Percentiles rank a stretch among this genome's conserved stretches.
Evolutionary conservation across 23 tunicate genomes (phyloP).

Genomic region (Corella eumyota): DNA sequence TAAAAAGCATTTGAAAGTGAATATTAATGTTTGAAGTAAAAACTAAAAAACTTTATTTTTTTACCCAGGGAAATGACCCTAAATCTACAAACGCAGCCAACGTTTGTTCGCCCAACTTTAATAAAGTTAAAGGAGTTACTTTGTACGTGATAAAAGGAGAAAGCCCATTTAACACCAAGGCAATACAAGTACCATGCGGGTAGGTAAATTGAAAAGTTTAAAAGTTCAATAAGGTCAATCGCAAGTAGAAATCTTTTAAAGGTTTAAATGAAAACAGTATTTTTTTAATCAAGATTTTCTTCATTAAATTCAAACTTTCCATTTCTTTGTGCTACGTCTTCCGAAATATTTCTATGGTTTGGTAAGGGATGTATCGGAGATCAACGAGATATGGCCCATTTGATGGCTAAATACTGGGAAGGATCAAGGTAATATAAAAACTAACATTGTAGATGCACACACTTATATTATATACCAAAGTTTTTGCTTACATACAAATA

Average conservation of each 20-base stretch:
- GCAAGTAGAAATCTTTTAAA: too few species aligned
- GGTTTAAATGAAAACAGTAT: too few species aligned
- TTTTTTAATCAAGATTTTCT: neutral
- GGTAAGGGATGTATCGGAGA: constrained; percentile 83
- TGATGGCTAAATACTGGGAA: constrained; percentile 24
- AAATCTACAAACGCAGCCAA: constrained; percentile 6
- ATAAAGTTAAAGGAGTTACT: constrained; percentile 28
- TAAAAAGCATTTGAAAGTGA: too few species aligned
- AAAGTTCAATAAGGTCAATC: too few species aligned
- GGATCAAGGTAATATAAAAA: too few species aligned
- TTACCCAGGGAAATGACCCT: constrained; percentile 32
- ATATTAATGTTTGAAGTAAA: too few species aligned
- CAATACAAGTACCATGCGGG: constrained; percentile 58
- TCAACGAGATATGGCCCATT: constrained; percentile 67
- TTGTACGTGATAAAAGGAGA: constrained; percentile 49
- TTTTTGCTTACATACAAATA: too few species aligned
- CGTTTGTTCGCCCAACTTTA: constrained; percentile 3
- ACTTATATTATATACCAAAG: too few species aligned
- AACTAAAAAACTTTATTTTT: too few species aligned
- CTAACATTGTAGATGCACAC: too few species aligned
- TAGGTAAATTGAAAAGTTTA: neutral
- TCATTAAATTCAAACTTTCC: constrained; percentile 76
- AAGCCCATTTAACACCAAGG: constrained; percentile 51
- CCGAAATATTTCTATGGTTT: constrained; percentile 39
- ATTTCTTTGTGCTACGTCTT: constrained; percentile 36